Base-by-base conservation (phyloP, 2,797 vertebrate species). In the Naso thynnoides region DNA sequence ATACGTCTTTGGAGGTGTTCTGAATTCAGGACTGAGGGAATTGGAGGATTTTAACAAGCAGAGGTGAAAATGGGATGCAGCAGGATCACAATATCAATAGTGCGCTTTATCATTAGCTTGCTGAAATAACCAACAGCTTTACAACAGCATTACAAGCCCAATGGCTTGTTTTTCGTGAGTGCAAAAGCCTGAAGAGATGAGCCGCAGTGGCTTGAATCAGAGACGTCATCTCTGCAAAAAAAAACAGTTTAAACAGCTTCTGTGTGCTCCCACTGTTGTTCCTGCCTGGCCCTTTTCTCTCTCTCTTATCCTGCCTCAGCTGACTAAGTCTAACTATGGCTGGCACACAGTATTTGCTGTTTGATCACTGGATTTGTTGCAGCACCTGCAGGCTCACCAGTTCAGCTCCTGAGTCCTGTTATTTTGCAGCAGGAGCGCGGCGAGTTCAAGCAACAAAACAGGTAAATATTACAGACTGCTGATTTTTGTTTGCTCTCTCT, bases 361-460 rank as follows among this genome's bases (percentile, higher is more conserved):
- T 55, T 50, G 41, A 78, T 78, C 60, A 41, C 57, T 68, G 78
- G 53, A 54, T 73, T 73, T 47, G 52, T 66, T 73, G 67, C 73
- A 63, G 56, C 63, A 77, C 48, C 62, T 86, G 55, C 66, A 49
- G 61, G 55, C 42, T 27, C 26, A 29, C 13, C 0, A 0, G 33
- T 57, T 39, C 29, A 55, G 54, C 45, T 42, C 68, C 42, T 39
- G 23, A 27, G 54, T 64, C 54, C 47, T 33, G 21, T n/a, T 47
- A 23, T 60, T 6, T 48, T 36, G 53, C 44, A 21, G 33, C 56
- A 47, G 45, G 19, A 65, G 10, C 11, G 11, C 16, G 5, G 33
- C 1, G 3, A 10, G 21, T 31, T 55, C 39, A 50, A 29, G 39
- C 23, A 53, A 26, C 16, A 8, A 31, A 55, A 58, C 15, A 6